These are phyloP conservation scores for Xylocopa sonorina DNA, from an alignment of 1,140 invertebrate genomes.

Conservation along the genomic window DNA sequence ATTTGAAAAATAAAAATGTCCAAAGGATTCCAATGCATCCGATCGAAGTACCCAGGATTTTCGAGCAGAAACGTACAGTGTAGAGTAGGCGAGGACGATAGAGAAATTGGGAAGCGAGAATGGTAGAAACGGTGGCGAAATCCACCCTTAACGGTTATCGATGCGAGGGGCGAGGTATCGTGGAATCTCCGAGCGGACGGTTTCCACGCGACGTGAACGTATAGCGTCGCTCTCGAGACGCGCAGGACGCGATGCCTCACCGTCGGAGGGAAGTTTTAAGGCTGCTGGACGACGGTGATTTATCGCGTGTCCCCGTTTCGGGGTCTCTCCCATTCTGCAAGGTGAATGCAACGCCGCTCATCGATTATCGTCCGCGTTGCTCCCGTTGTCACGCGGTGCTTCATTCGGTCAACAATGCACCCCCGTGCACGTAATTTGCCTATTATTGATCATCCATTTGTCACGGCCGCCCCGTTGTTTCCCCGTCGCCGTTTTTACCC, in stretches of 20 bases:
- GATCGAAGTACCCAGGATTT: too few relatives aligned
- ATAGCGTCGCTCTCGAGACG: background rate
- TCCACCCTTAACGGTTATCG: background rate
- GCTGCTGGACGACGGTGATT: slow-evolving; percentile 57
- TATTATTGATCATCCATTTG: slow-evolving; percentile 50
- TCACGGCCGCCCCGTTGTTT: slow-evolving; percentile 21
- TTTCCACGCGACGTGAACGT: background rate
- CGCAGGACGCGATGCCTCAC: slow-evolving; percentile 48
- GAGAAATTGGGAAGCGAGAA: too few relatives aligned
- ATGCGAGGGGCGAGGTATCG: background rate
- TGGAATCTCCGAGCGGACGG: background rate
- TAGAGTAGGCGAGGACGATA: too few relatives aligned
- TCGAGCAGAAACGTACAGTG: too few relatives aligned
- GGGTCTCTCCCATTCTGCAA: slow-evolving; percentile 35
- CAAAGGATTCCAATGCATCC: too few relatives aligned
- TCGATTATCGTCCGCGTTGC: slow-evolving; percentile 47
- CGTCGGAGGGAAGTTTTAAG: slow-evolving; percentile 72
- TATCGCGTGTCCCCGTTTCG: slow-evolving; percentile 41
- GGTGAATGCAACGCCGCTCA: slow-evolving; percentile 39
- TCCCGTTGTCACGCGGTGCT: slow-evolving; percentile 46
- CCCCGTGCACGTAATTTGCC: slow-evolving; percentile 44
- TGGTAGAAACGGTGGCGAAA: background rate
- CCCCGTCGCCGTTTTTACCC: background rate
- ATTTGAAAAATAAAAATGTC: too few relatives aligned
- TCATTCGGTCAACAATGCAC: slow-evolving; percentile 51